Conservation (phyloP, 53 echinoderm and acorn worm species). For the Zoroaster sp. region DNA sequence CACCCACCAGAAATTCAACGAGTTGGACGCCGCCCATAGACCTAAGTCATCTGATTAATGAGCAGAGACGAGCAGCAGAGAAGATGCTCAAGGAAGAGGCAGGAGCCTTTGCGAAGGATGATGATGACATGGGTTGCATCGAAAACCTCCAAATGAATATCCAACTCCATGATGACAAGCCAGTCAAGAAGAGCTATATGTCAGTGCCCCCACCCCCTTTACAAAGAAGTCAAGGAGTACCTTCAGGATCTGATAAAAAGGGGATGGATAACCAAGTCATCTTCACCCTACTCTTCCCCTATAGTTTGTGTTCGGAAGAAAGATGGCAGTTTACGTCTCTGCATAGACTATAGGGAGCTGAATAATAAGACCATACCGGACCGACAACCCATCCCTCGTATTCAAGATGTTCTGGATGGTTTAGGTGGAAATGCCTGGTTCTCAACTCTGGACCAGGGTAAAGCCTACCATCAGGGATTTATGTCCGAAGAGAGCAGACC, state of each 20-base stretch:
- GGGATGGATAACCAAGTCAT: constrained; percentile 70
- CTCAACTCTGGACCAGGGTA: constrained; percentile 48
- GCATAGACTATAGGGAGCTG: constrained; percentile 43
- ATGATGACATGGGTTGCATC: constrained; percentile 36
- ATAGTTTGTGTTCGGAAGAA: constrained; percentile 85
- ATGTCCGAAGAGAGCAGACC: constrained; percentile 59
- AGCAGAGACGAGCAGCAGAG: background rate
- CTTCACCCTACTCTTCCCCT: constrained; percentile 72
- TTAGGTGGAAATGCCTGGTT: constrained; percentile 67
- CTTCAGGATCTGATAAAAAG: constrained; percentile 57
- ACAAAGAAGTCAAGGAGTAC: no score
- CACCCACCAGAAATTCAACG: background rate
- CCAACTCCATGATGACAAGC: constrained; percentile 47
- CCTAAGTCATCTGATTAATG: constrained; percentile 6
- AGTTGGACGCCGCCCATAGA: constrained; percentile 19
- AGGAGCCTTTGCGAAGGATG: constrained; percentile 46
- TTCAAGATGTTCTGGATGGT: constrained; percentile 70
- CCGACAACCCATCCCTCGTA: constrained; percentile 76
- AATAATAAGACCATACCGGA: constrained; percentile 74
- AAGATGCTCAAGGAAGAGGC: constrained; percentile 42
- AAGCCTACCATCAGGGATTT: no score
- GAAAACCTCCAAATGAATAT: constrained; percentile 46
- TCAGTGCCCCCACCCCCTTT: no score
- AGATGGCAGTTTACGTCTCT: constrained; percentile 70
- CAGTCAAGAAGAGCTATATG: constrained; percentile 67